Conservation (phyloP, 2,888 invertebrate species). For the Parasteatoda lunata region DNA sequence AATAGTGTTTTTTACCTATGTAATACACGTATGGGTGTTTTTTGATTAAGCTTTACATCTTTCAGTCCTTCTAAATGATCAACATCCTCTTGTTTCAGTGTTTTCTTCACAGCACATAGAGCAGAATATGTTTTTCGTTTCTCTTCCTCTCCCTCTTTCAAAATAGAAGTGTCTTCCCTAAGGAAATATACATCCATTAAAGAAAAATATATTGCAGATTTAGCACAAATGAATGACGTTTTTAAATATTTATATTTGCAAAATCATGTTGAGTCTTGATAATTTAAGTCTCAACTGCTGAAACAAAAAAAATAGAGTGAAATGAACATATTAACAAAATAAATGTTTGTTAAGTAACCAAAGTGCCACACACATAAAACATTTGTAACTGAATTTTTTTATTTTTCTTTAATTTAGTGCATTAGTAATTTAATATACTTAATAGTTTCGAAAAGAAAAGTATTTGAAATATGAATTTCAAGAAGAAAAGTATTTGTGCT, state of each 20-base stretch:
- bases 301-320: background rate
- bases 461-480: too few relatives aligned
- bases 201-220: background rate
- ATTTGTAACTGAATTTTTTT: too few relatives aligned
- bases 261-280: background rate
- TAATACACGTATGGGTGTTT: constrained; percentile 91
- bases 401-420: too few relatives aligned
- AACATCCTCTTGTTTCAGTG: constrained; percentile 74
- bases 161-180: constrained; percentile 80
- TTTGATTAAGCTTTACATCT: constrained; percentile 82
- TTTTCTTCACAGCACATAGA: constrained; percentile 80
- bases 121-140: constrained; percentile 92
- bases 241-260: background rate
- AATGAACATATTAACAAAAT: background rate
- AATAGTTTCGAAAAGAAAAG: too few relatives aligned
- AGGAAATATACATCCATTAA: background rate
- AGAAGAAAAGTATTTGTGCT: too few relatives aligned
- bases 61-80: constrained; percentile 78
- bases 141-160: constrained; percentile 90
- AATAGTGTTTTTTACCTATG: constrained; percentile 77
- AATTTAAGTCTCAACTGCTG: background rate
- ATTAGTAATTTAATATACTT: too few relatives aligned
- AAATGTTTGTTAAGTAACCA: background rate
- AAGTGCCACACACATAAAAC: too few relatives aligned
- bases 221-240: background rate